A percentile compares a stretch with the other conserved stretches of the same genome.
Evolutionary conservation across 35 echinoderm and acorn worm species (phyloP).

Genomic region (Apostichopus californicus): DNA sequence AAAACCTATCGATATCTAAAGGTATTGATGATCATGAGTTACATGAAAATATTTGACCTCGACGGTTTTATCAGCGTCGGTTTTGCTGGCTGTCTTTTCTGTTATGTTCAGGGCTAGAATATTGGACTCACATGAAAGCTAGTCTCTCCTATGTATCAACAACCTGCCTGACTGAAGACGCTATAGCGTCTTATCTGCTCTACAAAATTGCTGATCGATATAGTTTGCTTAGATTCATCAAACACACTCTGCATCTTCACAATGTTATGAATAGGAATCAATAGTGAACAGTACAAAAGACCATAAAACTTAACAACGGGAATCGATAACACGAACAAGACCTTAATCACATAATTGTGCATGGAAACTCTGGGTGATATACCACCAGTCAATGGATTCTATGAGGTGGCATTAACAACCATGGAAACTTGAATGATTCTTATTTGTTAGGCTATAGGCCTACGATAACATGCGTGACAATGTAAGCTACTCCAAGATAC

Average conservation of each 20-base stretch:
- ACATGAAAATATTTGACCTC: too few species aligned
- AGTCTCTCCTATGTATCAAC: too few species aligned
- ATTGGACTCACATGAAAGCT: too few species aligned
- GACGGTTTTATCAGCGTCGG: too few species aligned
- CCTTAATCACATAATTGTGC: slow-evolving; percentile 28
- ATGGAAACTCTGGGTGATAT: background rate
- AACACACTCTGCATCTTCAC: slow-evolving; percentile 18
- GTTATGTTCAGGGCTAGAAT: too few species aligned
- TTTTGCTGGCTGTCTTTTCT: too few species aligned
- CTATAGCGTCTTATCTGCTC: slow-evolving; percentile 14
- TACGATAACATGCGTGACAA: too few species aligned
- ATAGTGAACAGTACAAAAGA: background rate
- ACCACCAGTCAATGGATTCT: background rate
- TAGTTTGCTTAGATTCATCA: slow-evolving; percentile 14
- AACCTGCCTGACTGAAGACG: too few species aligned
- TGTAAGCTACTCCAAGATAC: too few species aligned
- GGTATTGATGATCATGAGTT: too few species aligned
- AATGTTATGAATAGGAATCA: background rate
- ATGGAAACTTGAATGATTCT: background rate
- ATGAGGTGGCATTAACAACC: background rate
- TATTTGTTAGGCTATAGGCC: too few species aligned
- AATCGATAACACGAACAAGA: background rate
- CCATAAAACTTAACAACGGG: background rate
- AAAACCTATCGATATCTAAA: too few species aligned
- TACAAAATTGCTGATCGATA: background rate